These are phyloP conservation scores for Rhingia rostrata DNA, from an alignment of 2,888 invertebrate species.

Conservation along the genomic window DNA sequence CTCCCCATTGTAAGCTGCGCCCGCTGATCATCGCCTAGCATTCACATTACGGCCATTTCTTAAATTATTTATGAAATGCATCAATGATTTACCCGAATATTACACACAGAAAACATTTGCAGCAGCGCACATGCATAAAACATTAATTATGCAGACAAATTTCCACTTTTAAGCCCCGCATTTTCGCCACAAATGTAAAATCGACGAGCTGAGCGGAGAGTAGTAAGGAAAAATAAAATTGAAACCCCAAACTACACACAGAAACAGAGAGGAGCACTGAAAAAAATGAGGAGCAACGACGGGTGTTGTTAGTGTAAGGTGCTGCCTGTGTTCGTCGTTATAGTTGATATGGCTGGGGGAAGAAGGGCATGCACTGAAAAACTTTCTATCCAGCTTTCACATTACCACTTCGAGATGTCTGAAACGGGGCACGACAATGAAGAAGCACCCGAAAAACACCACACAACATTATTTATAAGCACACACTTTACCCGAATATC, in stretches of 20 bases:
- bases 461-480: not conserved
- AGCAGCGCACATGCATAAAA: constrained; percentile 68
- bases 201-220: constrained; percentile 46
- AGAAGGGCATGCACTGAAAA: constrained; percentile 68
- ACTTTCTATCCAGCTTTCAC: constrained; percentile 75
- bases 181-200: constrained; percentile 71
- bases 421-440: constrained; percentile 37
- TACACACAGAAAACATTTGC: constrained; percentile 62
- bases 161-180: constrained; percentile 49
- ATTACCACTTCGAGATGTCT: constrained; percentile 60
- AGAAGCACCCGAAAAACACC: not conserved
- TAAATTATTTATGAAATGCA: constrained; percentile 68
- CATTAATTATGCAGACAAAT: constrained; percentile 72
- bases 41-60: constrained; percentile 35
- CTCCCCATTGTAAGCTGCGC: constrained; percentile 12
- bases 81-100: constrained; percentile 59
- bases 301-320: constrained; percentile 61
- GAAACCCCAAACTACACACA: constrained; percentile 43
- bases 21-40: constrained; percentile 10
- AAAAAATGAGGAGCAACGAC: constrained; percentile 41
- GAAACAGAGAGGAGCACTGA: constrained; percentile 27
- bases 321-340: constrained; percentile 20
- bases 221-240: constrained; percentile 24
- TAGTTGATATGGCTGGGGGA: constrained; percentile 4
- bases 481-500: constrained; percentile 4